A percentile compares a stretch with the other conserved stretches of the same genome.
Evolutionary conservation across 2,888 invertebrate genomes (phyloP).

Genomic region (Heliothis peltigera): DNA sequence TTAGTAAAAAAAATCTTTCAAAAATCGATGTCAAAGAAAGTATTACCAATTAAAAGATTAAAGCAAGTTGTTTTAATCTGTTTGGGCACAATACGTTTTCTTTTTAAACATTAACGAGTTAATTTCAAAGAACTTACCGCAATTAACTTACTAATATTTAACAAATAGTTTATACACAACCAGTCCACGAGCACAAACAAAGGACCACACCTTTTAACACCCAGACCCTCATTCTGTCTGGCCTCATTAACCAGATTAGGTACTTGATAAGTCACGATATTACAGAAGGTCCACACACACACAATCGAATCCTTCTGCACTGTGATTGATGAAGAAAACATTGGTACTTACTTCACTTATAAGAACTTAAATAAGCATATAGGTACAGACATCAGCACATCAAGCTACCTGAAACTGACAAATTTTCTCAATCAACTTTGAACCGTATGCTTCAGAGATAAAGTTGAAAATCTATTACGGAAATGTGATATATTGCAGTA

Average conservation of each 20-base stretch:
- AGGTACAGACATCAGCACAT: too few species aligned
- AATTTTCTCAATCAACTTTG: too few species aligned
- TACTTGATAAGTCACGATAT: neutral
- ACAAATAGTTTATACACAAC: constrained; percentile 25
- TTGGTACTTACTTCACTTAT: neutral
- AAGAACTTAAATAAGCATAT: too few species aligned
- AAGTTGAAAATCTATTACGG: too few species aligned
- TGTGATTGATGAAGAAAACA: neutral
- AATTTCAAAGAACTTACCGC: neutral
- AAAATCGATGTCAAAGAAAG: too few species aligned
- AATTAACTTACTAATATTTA: constrained; percentile 1
- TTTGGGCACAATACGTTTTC: neutral
- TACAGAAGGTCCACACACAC: constrained; percentile 39
- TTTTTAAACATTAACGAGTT: too few species aligned
- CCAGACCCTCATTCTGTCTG: constrained; percentile 45
- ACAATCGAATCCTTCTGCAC: neutral
- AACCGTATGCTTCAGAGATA: too few species aligned
- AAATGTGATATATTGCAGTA: too few species aligned
- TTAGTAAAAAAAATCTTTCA: too few species aligned
- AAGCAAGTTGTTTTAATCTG: too few species aligned
- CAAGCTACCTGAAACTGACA: too few species aligned
- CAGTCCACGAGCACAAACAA: constrained; percentile 15
- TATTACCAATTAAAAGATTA: too few species aligned
- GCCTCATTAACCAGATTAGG: constrained; percentile 36
- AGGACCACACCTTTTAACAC: constrained; percentile 32